These are phyloP conservation scores for Synanthedon myopaeformis DNA, from an alignment of 2,888 invertebrate genomes.

Conservation along the genomic window DNA sequence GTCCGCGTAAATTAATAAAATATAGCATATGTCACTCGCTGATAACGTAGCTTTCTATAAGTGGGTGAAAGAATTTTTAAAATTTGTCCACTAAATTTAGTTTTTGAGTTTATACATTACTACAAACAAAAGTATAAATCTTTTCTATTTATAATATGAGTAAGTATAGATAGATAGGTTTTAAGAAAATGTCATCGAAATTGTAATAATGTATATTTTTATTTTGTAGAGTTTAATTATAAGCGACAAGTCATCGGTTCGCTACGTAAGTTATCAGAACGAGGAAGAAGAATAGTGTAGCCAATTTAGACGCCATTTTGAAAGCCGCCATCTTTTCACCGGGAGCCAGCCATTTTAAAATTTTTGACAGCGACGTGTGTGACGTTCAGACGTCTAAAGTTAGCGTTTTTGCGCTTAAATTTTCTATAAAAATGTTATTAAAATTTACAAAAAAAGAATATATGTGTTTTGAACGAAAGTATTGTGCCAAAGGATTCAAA, in stretches of 20 bases:
- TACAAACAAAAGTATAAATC: too few relatives aligned
- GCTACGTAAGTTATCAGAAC: conserved; percentile 95
- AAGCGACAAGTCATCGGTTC: conserved; percentile 92
- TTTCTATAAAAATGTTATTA: not conserved
- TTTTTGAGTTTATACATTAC: too few relatives aligned
- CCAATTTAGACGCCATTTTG: conserved; percentile 14
- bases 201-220: not conserved
- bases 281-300: conserved; percentile 80
- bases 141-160: not conserved
- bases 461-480: not conserved
- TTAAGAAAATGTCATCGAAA: too few relatives aligned
- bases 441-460: not conserved
- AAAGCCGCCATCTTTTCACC: conserved; percentile 1
- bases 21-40: too few relatives aligned
- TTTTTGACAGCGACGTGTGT: not conserved
- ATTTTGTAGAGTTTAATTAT: conserved; percentile 83
- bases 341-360: not conserved
- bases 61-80: too few relatives aligned
- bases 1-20: too few relatives aligned
- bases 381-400: not conserved
- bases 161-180: not conserved
- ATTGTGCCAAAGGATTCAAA: conserved; percentile 3
- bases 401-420: not conserved
- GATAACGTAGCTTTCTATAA: too few relatives aligned
- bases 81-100: too few relatives aligned